Evolutionary conservation across 2,113 vertebrate species (phyloP).

Genomic region (Lepidothrix coronata): DNA sequence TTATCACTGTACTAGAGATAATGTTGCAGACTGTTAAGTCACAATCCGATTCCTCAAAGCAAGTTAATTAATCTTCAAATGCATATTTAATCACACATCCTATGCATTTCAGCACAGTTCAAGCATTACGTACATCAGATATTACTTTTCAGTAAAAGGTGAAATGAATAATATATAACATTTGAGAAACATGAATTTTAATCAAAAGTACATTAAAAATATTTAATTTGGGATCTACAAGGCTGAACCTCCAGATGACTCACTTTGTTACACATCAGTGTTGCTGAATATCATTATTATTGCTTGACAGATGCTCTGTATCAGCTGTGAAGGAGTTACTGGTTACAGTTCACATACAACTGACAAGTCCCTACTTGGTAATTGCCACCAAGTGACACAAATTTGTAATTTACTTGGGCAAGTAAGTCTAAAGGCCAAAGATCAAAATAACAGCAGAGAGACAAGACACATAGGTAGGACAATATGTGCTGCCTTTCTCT

Average conservation of each 20-base stretch:
- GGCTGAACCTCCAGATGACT: background rate
- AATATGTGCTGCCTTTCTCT: background rate
- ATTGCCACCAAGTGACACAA: background rate
- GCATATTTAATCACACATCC: background rate
- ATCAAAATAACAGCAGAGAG: background rate
- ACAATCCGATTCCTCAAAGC: background rate
- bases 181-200: background rate
- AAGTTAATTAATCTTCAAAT: conserved; percentile 28
- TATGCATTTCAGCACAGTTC: background rate
- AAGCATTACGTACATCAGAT: background rate
- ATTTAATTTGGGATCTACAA: background rate
- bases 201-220: background rate
- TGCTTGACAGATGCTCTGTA: background rate
- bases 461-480: background rate
- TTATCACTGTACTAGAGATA: background rate
- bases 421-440: background rate
- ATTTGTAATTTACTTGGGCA: background rate
- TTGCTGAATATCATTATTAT: background rate
- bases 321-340: background rate
- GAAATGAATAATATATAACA: background rate
- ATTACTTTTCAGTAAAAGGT: background rate
- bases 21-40: background rate
- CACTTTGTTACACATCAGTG: background rate
- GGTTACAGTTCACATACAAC: background rate
- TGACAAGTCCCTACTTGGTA: background rate